Conservation (phyloP, 2,888 invertebrate species). For the Rhamphomyia laevipes region DNA sequence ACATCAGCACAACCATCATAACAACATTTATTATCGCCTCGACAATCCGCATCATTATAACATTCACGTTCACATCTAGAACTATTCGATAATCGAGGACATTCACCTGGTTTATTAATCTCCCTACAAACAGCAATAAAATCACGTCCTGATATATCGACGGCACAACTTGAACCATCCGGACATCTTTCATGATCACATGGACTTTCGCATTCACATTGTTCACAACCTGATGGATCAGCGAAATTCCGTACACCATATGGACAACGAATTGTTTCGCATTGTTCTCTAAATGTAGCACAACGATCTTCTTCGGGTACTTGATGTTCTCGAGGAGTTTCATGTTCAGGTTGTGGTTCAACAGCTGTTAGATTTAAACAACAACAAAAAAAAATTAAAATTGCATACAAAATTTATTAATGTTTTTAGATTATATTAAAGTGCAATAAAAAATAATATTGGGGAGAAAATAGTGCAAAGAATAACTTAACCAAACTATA, state of each 20-base stretch:
- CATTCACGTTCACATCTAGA: constrained; percentile 60
- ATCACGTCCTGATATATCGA: constrained; percentile 39
- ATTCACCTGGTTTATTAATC: constrained; percentile 53
- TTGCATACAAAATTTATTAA: not conserved
- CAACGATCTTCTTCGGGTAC: not conserved
- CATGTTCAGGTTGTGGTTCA: not conserved
- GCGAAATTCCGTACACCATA: constrained; percentile 56
- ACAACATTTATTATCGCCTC: constrained; percentile 71
- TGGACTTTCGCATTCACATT: constrained; percentile 65
- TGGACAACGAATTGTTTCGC: constrained; percentile 52
- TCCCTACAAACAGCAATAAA: constrained; percentile 33
- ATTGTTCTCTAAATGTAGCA: constrained; percentile 29
- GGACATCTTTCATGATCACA: constrained; percentile 52
- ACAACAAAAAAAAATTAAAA: not conserved
- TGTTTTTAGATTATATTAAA: not conserved
- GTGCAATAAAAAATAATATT: not conserved
- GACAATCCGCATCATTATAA: constrained; percentile 69
- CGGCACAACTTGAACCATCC: constrained; percentile 54
- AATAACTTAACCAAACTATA: not conserved
- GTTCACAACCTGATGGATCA: constrained; percentile 50
- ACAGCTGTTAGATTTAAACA: not conserved
- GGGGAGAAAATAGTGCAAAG: not conserved
- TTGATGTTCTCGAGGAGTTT: not conserved
- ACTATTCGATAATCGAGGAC: constrained; percentile 43
- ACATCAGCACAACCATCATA: constrained; percentile 60